These are phyloP conservation scores for Xanthorhoe spadicearia DNA, from an alignment of 2,888 invertebrate genomes.

Conservation along the genomic window DNA sequence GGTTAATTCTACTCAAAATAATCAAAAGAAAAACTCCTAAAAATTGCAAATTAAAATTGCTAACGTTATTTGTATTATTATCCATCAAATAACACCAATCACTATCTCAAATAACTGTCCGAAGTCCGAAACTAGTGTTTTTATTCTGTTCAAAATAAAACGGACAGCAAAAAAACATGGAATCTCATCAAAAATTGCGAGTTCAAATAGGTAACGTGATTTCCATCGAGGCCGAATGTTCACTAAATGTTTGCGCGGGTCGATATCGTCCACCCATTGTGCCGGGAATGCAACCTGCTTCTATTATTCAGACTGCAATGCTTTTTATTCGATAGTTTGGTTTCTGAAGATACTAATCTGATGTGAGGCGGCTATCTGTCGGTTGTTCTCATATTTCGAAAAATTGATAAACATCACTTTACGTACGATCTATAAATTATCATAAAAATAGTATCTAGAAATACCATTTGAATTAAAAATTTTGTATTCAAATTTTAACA, in stretches of 20 bases:
- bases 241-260: conserved; percentile 44
- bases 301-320: not conserved
- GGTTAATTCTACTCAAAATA: not conserved
- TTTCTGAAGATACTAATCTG: not conserved
- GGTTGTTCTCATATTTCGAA: no score
- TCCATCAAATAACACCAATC: not conserved
- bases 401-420: no score
- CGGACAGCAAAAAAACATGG: not conserved
- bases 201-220: conserved; percentile 19
- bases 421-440: no score
- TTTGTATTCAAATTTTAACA: no score
- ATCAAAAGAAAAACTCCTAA: conserved; percentile 1
- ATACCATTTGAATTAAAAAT: no score
- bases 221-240: conserved; percentile 33
- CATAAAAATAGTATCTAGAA: no score
- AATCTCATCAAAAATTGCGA: conserved; percentile 21
- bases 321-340: not conserved
- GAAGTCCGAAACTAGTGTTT: not conserved
- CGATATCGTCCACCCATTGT: conserved; percentile 42
- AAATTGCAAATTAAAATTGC: not conserved
- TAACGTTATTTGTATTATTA: not conserved
- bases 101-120: not conserved
- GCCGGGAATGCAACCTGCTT: not conserved
- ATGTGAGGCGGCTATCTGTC: no score
- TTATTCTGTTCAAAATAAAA: not conserved